Evolutionary conservation across 2,113 vertebrate species (phyloP).

Genomic region (Myiagra hebetior): DNA sequence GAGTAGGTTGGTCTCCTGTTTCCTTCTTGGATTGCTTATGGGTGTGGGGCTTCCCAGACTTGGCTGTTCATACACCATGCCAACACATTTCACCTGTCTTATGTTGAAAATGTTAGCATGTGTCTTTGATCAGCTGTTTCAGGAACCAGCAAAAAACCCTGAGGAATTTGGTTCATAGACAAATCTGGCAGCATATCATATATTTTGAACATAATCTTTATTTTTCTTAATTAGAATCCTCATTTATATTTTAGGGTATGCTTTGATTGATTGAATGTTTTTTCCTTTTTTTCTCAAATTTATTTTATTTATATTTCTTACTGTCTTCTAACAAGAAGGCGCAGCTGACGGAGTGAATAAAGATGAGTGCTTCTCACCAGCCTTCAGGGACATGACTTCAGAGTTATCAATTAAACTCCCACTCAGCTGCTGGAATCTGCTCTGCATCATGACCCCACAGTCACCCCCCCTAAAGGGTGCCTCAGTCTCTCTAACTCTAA

Average conservation of each 20-base stretch:
- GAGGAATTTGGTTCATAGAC: background rate
- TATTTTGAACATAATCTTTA: background rate
- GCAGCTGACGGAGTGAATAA: background rate
- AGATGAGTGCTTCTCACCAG: background rate
- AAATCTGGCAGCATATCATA: background rate
- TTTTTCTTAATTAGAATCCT: background rate
- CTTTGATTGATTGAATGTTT: background rate
- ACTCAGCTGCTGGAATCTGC: background rate
- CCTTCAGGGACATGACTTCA: background rate
- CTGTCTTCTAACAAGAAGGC: background rate
- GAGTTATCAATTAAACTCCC: background rate
- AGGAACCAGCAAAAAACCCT: background rate
- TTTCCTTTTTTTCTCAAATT: background rate
- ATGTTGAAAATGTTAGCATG: background rate
- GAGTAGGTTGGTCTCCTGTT: rapidly evolving
- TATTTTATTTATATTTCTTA: background rate
- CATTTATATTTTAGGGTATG: background rate
- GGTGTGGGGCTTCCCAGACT: background rate
- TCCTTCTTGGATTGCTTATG: background rate
- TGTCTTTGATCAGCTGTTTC: background rate
- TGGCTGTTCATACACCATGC: background rate
- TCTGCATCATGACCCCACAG: background rate
- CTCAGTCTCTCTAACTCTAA: background rate
- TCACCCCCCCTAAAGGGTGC: background rate
- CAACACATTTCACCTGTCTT: background rate